phyloP scores from a whole-genome alignment of 2,113 vertebrate species.

The Rafetus swinhoei region DNA sequence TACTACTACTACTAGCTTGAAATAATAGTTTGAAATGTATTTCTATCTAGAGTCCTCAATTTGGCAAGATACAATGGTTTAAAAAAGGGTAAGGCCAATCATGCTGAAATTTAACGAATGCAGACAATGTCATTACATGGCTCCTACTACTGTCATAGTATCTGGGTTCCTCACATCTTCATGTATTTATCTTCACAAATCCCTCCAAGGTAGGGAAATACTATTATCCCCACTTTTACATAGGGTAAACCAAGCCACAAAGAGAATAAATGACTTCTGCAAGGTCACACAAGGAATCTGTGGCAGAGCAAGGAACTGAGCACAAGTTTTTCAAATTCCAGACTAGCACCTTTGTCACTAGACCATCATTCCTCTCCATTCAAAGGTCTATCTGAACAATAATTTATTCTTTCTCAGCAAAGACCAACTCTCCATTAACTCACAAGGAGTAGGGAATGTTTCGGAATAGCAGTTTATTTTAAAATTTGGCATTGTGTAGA shows the following conservation, averaged over 20 bases:
- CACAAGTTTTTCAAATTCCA: constrained; percentile 7
- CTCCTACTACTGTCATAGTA: neutral
- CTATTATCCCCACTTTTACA: neutral
- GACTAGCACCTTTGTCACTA: neutral
- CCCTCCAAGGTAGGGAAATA: constrained; percentile 23
- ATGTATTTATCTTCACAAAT: neutral
- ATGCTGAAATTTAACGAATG: neutral
- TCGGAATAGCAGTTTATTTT: no score
- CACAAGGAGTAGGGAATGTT: no score
- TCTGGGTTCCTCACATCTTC: neutral
- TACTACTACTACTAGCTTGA: neutral
- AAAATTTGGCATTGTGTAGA: no score
- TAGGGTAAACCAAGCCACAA: neutral
- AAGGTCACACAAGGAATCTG: neutral
- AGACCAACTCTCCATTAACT: neutral
- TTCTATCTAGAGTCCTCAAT: neutral
- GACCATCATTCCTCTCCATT: neutral
- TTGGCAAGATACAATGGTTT: neutral
- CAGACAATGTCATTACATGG: neutral
- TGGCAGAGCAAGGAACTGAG: neutral
- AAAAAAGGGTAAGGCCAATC: neutral
- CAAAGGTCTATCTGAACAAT: neutral
- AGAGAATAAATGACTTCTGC: constrained; percentile 25
- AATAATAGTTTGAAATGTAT: neutral
- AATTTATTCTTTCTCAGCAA: constrained; percentile 20